Percentiles rank a stretch among this genome's conserved stretches.
Evolutionary conservation across 2,888 invertebrate species (phyloP).

Genomic region (Amorpha juglandis): DNA sequence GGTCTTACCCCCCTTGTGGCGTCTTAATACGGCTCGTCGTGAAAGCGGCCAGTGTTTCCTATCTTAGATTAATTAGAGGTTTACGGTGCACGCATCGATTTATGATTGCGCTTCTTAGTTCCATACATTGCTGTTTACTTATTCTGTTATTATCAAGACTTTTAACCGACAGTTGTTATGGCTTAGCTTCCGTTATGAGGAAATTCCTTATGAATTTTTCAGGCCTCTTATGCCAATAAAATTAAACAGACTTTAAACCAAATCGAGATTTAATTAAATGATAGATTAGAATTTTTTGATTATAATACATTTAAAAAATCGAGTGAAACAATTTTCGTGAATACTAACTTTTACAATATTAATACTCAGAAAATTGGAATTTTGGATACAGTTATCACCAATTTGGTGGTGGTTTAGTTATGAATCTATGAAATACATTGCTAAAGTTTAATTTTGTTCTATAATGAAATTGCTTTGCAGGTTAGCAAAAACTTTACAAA

Average conservation of each 20-base stretch:
- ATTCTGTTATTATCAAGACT: not conserved
- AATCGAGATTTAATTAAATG: too few species aligned
- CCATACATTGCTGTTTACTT: not conserved
- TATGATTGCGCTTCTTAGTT: slow-evolving; percentile 15
- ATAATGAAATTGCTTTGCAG: not conserved
- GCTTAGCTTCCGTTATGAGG: not conserved
- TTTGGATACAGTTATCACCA: too few species aligned
- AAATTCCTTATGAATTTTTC: not conserved
- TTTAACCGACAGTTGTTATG: not conserved
- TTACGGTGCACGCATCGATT: slow-evolving; percentile 26
- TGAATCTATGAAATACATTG: too few species aligned
- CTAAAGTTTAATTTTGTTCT: not conserved
- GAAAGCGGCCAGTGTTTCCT: slow-evolving; percentile 21
- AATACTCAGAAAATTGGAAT: too few species aligned
- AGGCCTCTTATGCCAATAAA: too few species aligned
- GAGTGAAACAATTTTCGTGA: too few species aligned
- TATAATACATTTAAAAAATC: too few species aligned
- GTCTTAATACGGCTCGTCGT: slow-evolving; percentile 7
- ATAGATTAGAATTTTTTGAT: too few species aligned
- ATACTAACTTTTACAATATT: too few species aligned
- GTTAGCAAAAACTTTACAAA: not conserved
- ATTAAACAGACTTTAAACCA: too few species aligned
- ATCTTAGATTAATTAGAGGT: slow-evolving; percentile 28
- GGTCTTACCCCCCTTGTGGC: not conserved
- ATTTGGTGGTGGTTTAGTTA: too few species aligned